Percentiles rank a stretch among this genome's conserved stretches.
Evolutionary conservation across 2,888 invertebrate species (phyloP).

Genomic region (Caenorhabditis parvicauda): DNA sequence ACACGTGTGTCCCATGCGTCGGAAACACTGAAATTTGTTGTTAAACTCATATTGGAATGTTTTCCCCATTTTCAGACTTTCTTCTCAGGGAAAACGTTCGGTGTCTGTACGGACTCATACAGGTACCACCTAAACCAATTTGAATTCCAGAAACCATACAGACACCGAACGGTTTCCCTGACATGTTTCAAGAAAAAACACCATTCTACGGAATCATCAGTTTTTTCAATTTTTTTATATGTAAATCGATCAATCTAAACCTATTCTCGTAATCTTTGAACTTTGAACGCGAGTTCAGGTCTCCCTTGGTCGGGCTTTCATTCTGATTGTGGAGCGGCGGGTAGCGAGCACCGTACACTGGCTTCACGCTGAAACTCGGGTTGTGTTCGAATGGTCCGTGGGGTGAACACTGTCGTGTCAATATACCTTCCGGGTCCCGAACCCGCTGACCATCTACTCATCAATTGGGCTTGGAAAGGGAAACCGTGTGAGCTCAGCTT

Average conservation of each 20-base stretch:
- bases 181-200: background rate
- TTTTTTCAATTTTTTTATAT: background rate
- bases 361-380: slow-evolving; percentile 49
- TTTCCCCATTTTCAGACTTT: no score
- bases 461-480: slow-evolving; percentile 5
- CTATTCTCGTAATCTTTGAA: slow-evolving; percentile 60
- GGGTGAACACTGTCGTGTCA: no score
- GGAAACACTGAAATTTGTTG: slow-evolving; percentile 54
- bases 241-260: slow-evolving; percentile 17
- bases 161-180: no score
- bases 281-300: slow-evolving; percentile 31
- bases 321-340: slow-evolving; percentile 51
- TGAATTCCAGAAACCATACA: no score
- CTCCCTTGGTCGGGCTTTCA: slow-evolving; percentile 28
- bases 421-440: slow-evolving; percentile 42
- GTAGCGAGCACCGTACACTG: slow-evolving; percentile 61
- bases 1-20: slow-evolving; percentile 61
- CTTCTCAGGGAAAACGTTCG: no score
- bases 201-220: no score
- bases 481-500: background rate
- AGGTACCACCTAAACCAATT: no score
- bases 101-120: no score
- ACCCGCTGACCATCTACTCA: slow-evolving; percentile 45
- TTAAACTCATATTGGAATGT: no score
- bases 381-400: no score